Base-by-base conservation (phyloP, 2,888 invertebrate species). In the Cheilosia variabilis region DNA sequence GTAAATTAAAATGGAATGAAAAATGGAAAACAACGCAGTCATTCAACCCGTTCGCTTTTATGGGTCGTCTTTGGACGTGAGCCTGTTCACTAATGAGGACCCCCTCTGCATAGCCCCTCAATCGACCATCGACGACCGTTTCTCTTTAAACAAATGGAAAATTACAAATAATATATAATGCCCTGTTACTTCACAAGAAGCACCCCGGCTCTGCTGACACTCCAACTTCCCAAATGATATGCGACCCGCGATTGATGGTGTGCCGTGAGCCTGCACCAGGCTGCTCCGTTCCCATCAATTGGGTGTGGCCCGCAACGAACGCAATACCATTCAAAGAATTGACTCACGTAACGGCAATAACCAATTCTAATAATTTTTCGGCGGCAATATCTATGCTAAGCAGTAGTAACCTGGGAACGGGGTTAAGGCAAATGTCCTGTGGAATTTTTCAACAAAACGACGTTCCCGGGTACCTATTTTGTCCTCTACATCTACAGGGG, bases 341-440 rank as follows among this genome's bases (percentile, higher is more conserved):
- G 86, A 81, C 86, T 86, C 86, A 86, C 86, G 86, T 86, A 86
- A 60, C 66, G 47, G 81, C 86, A 86, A 86, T 86, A 76, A 81
- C 86, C 86, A 81, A 81, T 86, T 81, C 86, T 76, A 77, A 84
- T 81, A 86, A 86, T 86, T 80, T 80, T 86, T 86, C 71, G 76
- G 60, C 76, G 86, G 75, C 86, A 86, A 86, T 86, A 86, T 86
- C 76, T 86, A 86, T 86, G 86, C 86, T 86, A 86, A 86, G 71
- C 76, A 81, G 86, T 50, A 50, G 47, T 50, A 55, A 53, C 43
- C 50, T 17, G 19, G 19, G n/a, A 43, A 22, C 66, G 50, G 55
- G 66, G 66, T 41, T 57, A 55, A 19, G 22, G 22, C 22, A 60
- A 60, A 31, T 10, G 9, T 37, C 19, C 37, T 43, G 43, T 55